Evolutionary conservation across 2,888 invertebrate species (phyloP).

Genomic region (Tanytarsus gracilentus): DNA sequence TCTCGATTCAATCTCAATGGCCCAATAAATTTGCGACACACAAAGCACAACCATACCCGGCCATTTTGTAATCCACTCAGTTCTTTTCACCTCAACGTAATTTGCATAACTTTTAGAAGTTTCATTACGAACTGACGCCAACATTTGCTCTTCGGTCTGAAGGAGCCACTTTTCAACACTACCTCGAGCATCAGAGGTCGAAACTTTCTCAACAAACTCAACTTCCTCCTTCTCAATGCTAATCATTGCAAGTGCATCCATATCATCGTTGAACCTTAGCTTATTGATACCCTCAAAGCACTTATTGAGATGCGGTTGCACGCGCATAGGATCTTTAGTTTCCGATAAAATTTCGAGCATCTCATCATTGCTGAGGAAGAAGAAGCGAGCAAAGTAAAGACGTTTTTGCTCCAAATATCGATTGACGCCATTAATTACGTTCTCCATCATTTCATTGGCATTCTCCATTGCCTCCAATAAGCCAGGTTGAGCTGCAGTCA

Average conservation of each 20-base stretch:
- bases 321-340: constrained; percentile 51
- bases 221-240: constrained; percentile 54
- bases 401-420: constrained; percentile 58
- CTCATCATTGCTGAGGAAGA: constrained; percentile 67
- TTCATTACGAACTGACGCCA: constrained; percentile 46
- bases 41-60: constrained; percentile 57
- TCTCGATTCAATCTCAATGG: constrained; percentile 50
- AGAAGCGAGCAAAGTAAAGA: constrained; percentile 60
- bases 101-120: constrained; percentile 41
- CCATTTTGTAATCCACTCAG: constrained; percentile 51
- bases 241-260: constrained; percentile 52
- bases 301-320: constrained; percentile 55
- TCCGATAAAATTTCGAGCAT: constrained; percentile 63
- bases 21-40: constrained; percentile 57
- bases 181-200: constrained; percentile 48
- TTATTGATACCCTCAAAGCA: constrained; percentile 60
- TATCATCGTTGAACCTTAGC: constrained; percentile 44
- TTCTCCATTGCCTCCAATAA: constrained; percentile 61
- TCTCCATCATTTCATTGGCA: constrained; percentile 48
- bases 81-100: constrained; percentile 41
- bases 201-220: constrained; percentile 44
- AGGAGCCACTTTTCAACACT: constrained; percentile 60
- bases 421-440: constrained; percentile 53
- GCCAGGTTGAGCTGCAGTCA: constrained; percentile 49
- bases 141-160: constrained; percentile 53